Evolutionary conservation across 1,140 invertebrate genomes (phyloP), one percentile per base, ranked within the genome.

Genomic region (Papilio helenus): DNA sequence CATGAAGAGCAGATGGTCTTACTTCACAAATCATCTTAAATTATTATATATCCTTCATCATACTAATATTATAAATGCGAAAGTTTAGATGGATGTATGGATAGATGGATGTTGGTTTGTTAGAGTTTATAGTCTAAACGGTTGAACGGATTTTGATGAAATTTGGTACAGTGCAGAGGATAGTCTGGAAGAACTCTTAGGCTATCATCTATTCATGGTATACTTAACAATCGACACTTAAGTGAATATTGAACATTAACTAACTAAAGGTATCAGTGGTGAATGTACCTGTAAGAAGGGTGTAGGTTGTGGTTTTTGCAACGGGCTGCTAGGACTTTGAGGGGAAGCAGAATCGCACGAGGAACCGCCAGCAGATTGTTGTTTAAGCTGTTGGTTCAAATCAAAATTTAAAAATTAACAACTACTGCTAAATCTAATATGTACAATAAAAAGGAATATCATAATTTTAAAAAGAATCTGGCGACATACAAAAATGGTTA

Each of bases 301-400:
- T 5, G 89, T 90, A 8, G 92, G 89, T 79, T 93, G 92, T 26
- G 93, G 93, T 79, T 94, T 94, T 77, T 93, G 93, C 49, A 93
- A 79, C 1, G 94, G 93, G 86, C 94, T 95, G 80, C 93, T 92
- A 0, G 94, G 94, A 82, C 94, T 95, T 79, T 95, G 94, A 14
- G 94, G 94, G 0, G 94, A 95, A 5, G 94, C 93, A 8, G 94
- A 95, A 72, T 94, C 94, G 68, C 93, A 94, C 8, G 94, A 95
- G 7, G 93, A 94, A 9, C 91, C 93, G 9, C 92, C 89, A 7
- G 86, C 91, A 2, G 93, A 92, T 82, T 94, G 93, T 81, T 93
- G 92, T 87, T 94, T 94, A 81, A 93, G 89, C 94, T 95, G 84
- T n/a, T 81, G 81, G 61, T 65, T 29, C 23, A 61, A 61, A 26